Evolutionary conservation across 2,797 vertebrate species (phyloP), one percentile per base, ranked within the genome.

Genomic region (Salarias fasciatus): DNA sequence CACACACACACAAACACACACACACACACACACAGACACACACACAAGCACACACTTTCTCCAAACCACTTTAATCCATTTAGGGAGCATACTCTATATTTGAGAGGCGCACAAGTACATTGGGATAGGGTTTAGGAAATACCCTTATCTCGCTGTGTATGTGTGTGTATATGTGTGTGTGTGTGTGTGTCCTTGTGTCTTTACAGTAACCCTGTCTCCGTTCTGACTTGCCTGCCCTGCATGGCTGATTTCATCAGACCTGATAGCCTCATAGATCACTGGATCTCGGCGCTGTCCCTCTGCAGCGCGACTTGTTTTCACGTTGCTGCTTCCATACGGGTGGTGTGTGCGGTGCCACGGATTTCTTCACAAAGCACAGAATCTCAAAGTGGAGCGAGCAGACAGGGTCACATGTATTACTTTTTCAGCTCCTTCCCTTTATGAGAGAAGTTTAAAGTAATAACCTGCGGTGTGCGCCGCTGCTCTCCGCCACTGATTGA

Each of bases 71-170:
- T 75, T 84, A 83, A 87, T 86, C 79, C 57, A 1, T 83, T 87
- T 87, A 85, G 70, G 67, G 75, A 82, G 63, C 76, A 54, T 69
- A 72, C 70, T 80, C 55, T 69, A 56, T 74, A 69, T 77, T 75
- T 71, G 60, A 73, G 65, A 59, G 68, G 77, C 66, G 60, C 61
- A 48, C 35, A 9, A 65, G 56, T 63, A 83, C 79, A 80, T 68
- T 75, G 65, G 44, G 62, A 81, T 63, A 69, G 65, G 74, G 87
- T 85, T 89, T 83, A 77, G 64, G 60, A 80, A 78, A 80, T 72
- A 64, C 60, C 62, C 62, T 86, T 85, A 85, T 82, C 79, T 59
- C 36, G 40, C 47, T 53, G 14, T 53, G 43, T 14, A 11, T 59
- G 4, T 35, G 31, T n/a, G n/a, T n/a, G n/a, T n/a, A n/a, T n/a